Percentiles rank a stretch among this genome's conserved stretches.
Conservation (phyloP, 2,797 vertebrate species). For the Enteromius viviparus region DNA sequence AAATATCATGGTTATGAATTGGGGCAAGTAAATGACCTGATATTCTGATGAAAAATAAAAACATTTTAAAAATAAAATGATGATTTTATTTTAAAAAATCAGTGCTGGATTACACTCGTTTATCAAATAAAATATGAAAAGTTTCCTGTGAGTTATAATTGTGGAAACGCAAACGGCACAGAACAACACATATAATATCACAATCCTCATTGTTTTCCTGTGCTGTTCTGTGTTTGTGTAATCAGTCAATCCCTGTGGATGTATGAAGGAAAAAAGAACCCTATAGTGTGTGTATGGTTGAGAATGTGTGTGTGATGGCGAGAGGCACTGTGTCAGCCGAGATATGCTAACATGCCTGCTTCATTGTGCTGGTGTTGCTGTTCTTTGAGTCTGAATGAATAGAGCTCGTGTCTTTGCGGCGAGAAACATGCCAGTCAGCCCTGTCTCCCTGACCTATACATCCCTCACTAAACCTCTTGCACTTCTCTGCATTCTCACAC, state of each 20-base stretch:
- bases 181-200: not conserved
- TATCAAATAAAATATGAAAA: not conserved
- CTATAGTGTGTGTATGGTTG: slow-evolving; percentile 56
- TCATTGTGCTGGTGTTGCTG: slow-evolving; percentile 65
- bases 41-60: not conserved
- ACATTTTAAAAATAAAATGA: not conserved
- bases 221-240: not conserved
- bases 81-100: not conserved
- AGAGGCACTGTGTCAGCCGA: slow-evolving; percentile 60
- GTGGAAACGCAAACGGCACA: not conserved
- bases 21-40: not conserved
- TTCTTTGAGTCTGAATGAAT: slow-evolving; percentile 52
- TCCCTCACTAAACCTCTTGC: slow-evolving; percentile 44
- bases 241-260: slow-evolving; percentile 47
- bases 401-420: slow-evolving; percentile 50
- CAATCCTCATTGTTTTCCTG: not conserved
- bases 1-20: not conserved
- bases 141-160: not conserved
- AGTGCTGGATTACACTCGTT: not conserved
- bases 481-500: slow-evolving; percentile 59
- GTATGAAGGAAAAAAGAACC: slow-evolving; percentile 29
- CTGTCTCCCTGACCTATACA: slow-evolving; percentile 43
- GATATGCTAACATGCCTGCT: slow-evolving; percentile 69
- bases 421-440: slow-evolving; percentile 48
- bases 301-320: slow-evolving; percentile 41